Evolutionary conservation across 2,888 invertebrate species (phyloP).

Genomic region (Aspidapion aeneum): DNA sequence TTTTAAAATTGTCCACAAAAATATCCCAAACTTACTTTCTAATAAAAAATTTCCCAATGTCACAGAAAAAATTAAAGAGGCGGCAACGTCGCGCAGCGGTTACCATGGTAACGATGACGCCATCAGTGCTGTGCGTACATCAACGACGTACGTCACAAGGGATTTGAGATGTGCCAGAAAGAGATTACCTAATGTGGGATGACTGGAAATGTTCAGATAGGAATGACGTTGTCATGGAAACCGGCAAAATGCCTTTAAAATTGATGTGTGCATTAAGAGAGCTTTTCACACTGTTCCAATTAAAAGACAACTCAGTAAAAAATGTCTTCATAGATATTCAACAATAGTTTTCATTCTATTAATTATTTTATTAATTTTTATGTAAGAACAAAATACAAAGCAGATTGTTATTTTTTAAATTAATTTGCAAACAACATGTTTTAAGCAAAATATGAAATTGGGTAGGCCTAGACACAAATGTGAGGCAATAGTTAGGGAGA

Average conservation of each 20-base stretch:
- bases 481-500: no score
- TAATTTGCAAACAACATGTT: no score
- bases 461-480: no score
- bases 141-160: constrained; percentile 34
- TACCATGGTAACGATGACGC: constrained; percentile 46
- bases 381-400: no score
- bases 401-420: no score
- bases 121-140: constrained; percentile 26
- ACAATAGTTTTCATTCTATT: no score
- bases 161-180: not conserved
- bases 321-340: no score
- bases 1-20: no score
- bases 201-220: not conserved
- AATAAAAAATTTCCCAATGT: not conserved
- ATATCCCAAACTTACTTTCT: no score
- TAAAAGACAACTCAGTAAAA: no score
- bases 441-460: no score
- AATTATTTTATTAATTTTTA: no score
- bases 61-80: constrained; percentile 20
- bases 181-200: not conserved
- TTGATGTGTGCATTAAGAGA: constrained; percentile 3
- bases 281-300: not conserved
- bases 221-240: constrained; percentile 21
- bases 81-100: constrained; percentile 41
- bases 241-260: constrained; percentile 18